phyloP scores from a whole-genome alignment of 2,797 vertebrate genomes.

The Sebastes elongatus region DNA sequence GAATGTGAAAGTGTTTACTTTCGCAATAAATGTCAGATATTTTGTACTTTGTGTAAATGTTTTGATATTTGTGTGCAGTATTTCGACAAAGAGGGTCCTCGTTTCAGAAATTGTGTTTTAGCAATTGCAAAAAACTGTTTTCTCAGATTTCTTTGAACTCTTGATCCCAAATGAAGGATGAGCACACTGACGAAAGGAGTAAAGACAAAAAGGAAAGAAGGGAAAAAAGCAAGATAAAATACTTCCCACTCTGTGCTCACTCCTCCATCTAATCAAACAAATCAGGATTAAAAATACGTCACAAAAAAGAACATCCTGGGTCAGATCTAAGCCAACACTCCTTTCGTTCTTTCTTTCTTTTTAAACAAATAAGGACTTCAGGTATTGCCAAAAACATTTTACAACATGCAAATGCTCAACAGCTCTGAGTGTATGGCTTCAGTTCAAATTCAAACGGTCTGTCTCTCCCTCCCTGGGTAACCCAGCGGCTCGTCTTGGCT shows the following conservation, averaged over 20 bases:
- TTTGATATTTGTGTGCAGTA: too few species aligned
- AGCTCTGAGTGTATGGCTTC: slow-evolving; percentile 1
- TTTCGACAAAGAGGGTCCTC: too few species aligned
- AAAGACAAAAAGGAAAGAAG: background rate
- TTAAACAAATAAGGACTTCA: background rate
- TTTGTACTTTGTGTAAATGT: too few species aligned
- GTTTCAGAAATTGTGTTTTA: too few species aligned
- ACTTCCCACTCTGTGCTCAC: slow-evolving; percentile 44
- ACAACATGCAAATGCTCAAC: background rate
- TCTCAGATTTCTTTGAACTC: slow-evolving; percentile 34
- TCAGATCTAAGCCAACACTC: slow-evolving; percentile 45
- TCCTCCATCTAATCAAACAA: slow-evolving; percentile 68
- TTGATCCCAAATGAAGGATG: slow-evolving; percentile 25
- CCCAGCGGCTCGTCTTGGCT: slow-evolving; percentile 37
- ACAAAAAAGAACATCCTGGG: slow-evolving; percentile 10
- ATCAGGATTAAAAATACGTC: slow-evolving; percentile 63
- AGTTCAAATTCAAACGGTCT: background rate
- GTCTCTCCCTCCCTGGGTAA: slow-evolving; percentile 30
- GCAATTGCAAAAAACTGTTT: too few species aligned
- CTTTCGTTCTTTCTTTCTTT: slow-evolving; percentile 6
- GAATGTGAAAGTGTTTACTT: too few species aligned
- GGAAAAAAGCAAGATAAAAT: slow-evolving; percentile 33
- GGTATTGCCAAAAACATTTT: background rate
- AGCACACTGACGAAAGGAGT: background rate
- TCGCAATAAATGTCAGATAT: too few species aligned